Evolutionary conservation across 2,113 vertebrate genomes (phyloP).

Genomic region (Rhinopomastus cyanomelas): DNA sequence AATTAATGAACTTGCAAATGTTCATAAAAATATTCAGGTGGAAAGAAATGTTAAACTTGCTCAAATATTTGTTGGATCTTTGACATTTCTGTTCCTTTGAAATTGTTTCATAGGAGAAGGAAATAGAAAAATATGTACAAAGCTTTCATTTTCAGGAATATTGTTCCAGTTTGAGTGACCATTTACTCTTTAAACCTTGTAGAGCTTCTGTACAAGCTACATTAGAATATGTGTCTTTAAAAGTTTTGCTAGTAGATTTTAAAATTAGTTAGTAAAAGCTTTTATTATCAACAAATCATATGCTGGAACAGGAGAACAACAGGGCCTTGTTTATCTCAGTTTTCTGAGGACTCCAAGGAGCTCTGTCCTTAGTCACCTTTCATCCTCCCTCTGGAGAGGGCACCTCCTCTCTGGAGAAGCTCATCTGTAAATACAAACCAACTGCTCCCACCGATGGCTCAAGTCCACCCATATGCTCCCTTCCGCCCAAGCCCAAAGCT

Average conservation of each 20-base stretch:
- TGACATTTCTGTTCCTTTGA: neutral
- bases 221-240: neutral
- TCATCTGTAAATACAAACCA: neutral
- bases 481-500: constrained; percentile 24
- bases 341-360: neutral
- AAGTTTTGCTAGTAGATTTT: neutral
- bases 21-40: neutral
- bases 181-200: neutral
- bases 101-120: neutral
- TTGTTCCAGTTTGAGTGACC: neutral
- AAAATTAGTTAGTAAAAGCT: neutral
- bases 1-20: neutral
- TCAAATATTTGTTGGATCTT: neutral
- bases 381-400: neutral
- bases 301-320: neutral
- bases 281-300: neutral
- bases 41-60: neutral
- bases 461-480: constrained; percentile 1
- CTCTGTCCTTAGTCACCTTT: neutral
- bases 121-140: neutral
- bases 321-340: neutral
- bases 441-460: neutral
- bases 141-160: neutral
- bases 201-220: neutral
- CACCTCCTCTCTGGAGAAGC: neutral